Evolutionary conservation across 2,797 vertebrate genomes (phyloP), one percentile per base, ranked within the genome.

Genomic region (Microctenopoma steveboyesi): DNA sequence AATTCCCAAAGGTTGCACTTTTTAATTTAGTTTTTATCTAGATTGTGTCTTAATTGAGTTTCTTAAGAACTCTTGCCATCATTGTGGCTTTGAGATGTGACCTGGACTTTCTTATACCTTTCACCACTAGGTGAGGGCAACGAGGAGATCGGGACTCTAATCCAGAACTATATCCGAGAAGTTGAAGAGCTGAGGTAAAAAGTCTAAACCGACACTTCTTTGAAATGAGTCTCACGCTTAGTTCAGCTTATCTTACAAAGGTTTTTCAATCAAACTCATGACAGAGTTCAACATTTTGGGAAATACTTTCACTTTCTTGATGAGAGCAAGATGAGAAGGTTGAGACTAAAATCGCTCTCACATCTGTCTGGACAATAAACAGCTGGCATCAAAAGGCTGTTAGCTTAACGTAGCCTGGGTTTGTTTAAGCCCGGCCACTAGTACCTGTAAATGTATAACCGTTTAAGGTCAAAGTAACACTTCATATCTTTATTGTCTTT

Each of bases 131-230:
- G 95, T 37, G 96, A 98, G 0, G 93, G 95, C 7, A 98, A 95
- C 0, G 96, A 97, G 86, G 97, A 97, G 87, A 98, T 99, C 0
- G 95, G 96, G 0, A 69, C 93, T 49, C 91, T 99, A 63, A 96
- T 99, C 80, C 96, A 99, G 88, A 99, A 97, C 84, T 99, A 99
- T 81, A 98, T 99, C 87, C 84, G 95, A 68, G 97, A 99, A 90
- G 96, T 99, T 3, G 97, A 99, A 76, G 97, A 97, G 80, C 93
- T 99, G 13, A 93, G 98, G 97, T 99, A 89, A 92, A 72, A 28
- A 1, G 27, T 58, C 1, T 7, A 72, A 3, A 15, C 5, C 13
- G 6, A n/a, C 13, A 13, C 27, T 4, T 37, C 18, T 51, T n/a
- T 39, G 10, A 59, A 49, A 39, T 7, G 2, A 39, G 33, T 22